Conservation (phyloP, 2,888 invertebrate genomes). For the Hypomecis atomaria region DNA sequence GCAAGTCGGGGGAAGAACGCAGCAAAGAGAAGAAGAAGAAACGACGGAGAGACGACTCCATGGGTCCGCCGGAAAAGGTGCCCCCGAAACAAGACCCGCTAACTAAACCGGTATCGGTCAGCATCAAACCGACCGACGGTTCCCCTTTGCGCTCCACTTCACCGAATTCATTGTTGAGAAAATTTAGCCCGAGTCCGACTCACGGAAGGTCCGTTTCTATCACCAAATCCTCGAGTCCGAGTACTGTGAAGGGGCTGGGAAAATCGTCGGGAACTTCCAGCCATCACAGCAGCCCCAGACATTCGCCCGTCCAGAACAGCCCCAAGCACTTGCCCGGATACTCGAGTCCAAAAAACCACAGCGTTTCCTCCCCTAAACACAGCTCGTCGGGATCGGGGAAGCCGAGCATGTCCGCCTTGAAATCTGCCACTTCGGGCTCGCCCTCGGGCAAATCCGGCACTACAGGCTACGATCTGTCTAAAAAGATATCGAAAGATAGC, state of each 20-base stretch:
- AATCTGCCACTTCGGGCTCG: slow-evolving; percentile 89
- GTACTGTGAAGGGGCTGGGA: slow-evolving; percentile 69
- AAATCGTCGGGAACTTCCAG: slow-evolving; percentile 81
- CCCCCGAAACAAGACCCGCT: slow-evolving; percentile 89
- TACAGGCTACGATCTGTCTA: slow-evolving; percentile 82
- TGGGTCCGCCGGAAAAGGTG: slow-evolving; percentile 93
- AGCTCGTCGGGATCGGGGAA: slow-evolving; percentile 90
- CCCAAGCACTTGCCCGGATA: slow-evolving; percentile 90
- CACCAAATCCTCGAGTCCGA: slow-evolving; percentile 85
- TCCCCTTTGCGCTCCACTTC: slow-evolving; percentile 87
- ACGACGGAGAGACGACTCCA: slow-evolving; percentile 89
- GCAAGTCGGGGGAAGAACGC: slow-evolving; percentile 74
- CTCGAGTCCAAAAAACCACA: slow-evolving; percentile 91
- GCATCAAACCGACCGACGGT: slow-evolving; percentile 88
- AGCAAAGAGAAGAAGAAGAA: slow-evolving; percentile 90
- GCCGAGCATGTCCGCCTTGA: slow-evolving; percentile 94
- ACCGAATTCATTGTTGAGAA: slow-evolving; percentile 87
- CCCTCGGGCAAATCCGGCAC: slow-evolving; percentile 86
- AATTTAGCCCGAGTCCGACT: slow-evolving; percentile 90
- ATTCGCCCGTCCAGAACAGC: slow-evolving; percentile 90
- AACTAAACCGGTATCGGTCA: slow-evolving; percentile 89
- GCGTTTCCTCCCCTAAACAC: slow-evolving; percentile 92
- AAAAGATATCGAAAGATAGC: slow-evolving; percentile 82
- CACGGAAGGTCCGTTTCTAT: slow-evolving; percentile 86
- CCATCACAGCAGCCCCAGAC: slow-evolving; percentile 88